Evolutionary conservation across 2,113 vertebrate species (phyloP).

Genomic region (Platysternon megacephalum): DNA sequence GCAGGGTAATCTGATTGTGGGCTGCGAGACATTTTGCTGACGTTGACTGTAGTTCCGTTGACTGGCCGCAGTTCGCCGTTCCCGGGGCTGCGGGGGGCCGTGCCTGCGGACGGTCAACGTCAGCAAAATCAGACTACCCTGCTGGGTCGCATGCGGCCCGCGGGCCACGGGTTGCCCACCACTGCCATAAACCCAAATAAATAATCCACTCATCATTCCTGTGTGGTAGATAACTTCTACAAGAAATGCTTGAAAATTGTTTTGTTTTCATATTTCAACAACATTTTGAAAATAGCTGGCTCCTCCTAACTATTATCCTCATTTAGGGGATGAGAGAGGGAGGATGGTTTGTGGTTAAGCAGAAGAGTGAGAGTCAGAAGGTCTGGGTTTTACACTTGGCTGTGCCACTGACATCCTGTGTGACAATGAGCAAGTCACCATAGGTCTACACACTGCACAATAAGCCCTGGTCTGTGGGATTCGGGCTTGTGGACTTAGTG

Average conservation of each 20-base stretch:
- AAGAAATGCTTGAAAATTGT: background rate
- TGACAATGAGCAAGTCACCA: background rate
- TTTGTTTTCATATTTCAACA: background rate
- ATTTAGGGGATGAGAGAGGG: background rate
- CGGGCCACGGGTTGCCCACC: no score
- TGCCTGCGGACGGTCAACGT: no score
- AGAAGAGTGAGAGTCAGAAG: background rate
- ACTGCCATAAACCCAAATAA: background rate
- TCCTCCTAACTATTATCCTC: background rate
- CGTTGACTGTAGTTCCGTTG: no score
- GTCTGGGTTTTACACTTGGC: background rate
- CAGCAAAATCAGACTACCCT: no score
- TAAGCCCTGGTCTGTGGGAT: background rate
- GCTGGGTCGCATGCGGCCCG: no score
- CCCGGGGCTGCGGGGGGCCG: no score
- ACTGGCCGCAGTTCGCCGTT: no score
- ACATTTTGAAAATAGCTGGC: background rate
- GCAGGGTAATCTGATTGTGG: no score
- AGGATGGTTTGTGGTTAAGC: background rate
- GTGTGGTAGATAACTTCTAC: background rate
- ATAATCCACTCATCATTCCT: background rate
- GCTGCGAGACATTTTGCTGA: no score
- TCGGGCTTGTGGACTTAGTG: background rate
- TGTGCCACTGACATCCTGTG: background rate
- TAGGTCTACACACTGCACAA: background rate